Evolutionary conservation across 2,888 invertebrate species (phyloP), one percentile per base, ranked within the genome.

Genomic region (Harpagoxenus sublaevis): DNA sequence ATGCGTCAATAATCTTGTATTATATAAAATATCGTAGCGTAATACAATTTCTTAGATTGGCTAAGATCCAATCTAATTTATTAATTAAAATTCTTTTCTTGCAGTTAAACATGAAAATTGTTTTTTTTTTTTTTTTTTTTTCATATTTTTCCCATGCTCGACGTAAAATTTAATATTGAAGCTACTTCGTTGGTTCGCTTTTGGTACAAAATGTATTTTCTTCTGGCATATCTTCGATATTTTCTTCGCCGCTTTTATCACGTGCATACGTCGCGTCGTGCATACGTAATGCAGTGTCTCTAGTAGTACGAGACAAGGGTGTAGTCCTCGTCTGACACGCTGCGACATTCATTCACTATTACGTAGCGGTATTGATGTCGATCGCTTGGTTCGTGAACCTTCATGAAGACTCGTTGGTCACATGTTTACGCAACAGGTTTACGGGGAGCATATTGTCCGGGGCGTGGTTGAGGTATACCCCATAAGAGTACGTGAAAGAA

Each of bases 401-500:
- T 66, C 62, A 87, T 73, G 79, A 87, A 83, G 87, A 89, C 86
- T 84, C 86, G 88, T 92, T 93, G 87, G 83, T 91, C 79, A 81
- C 74, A 81, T 81, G 74, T 81, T 81, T 81, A 87, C 91, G 92
- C 93, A 94, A 94, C 94, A 94, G 94, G 94, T 94, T 92, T 92
- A 93, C 89, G 90, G 90, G 87, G 91, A 91, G 77, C 81, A 66
- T 89, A 88, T 89, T 83, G 77, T 89, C 88, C 88, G 84, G 87
- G 78, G 79, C 89, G 65, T 84, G 71, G 9, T 88, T 78, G 70
- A 82, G 85, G 68, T 90, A 88, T 86, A 85, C 62, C 42, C 71
- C 70, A 45, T 89, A 89, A 85, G 79, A 65, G 78, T 68, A 87
- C 81, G 79, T 63, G 71, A 83, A 66, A 77, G 31, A 81, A 85